Evolutionary conservation across 2,888 invertebrate genomes (phyloP).

Genomic region (Drosophila anomalipes): DNA sequence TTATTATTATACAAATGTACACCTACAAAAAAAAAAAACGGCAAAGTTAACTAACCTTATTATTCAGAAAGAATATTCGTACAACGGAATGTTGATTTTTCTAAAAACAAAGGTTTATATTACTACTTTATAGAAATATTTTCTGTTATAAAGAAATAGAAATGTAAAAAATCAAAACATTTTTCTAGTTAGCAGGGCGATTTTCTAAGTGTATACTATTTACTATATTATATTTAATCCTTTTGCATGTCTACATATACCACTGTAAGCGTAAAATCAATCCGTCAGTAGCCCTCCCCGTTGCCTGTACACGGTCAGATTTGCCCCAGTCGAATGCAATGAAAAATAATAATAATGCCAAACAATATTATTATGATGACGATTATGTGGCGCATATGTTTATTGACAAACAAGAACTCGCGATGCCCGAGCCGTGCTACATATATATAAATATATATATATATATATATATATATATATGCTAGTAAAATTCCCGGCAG

Average conservation of each 20-base stretch:
- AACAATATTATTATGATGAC: conserved; percentile 66
- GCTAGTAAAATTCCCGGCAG: conserved; percentile 48
- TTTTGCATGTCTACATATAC: neutral
- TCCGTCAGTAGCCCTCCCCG: conserved; percentile 11
- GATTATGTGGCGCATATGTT: conserved; percentile 81
- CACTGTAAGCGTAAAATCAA: conserved; percentile 22
- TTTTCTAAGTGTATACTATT: neutral
- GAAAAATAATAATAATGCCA: conserved; percentile 45
- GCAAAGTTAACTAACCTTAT: neutral
- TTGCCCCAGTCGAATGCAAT: neutral
- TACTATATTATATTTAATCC: neutral
- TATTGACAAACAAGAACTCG: conserved; percentile 69
- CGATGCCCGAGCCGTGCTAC: conserved; percentile 7
- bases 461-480: neutral
- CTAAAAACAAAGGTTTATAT: neutral
- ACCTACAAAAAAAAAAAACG: neutral
- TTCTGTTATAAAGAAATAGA: neutral
- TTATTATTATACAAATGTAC: neutral
- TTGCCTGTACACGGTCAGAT: conserved; percentile 7
- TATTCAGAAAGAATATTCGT: neutral
- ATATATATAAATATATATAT: neutral
- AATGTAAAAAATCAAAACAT: neutral
- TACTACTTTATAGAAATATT: neutral
- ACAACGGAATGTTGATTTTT: neutral
- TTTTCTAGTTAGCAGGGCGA: neutral